phyloP scores from a whole-genome alignment of 1,140 invertebrate genomes.

The Holotrichia oblita region DNA sequence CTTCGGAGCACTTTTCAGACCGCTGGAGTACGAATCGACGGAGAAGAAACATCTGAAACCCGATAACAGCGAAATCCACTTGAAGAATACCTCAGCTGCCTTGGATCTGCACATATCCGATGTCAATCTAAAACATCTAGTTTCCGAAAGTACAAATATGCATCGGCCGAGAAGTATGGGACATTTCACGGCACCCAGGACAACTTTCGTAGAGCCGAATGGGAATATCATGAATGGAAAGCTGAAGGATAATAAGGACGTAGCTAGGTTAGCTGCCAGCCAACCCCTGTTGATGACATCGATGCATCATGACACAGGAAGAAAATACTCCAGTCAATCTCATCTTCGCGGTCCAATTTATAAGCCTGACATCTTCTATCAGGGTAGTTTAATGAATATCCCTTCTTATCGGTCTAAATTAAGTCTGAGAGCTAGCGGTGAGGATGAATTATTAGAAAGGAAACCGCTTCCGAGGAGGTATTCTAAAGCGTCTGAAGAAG shows the following conservation, averaged over 20 bases:
- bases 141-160: conserved; percentile 47
- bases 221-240: conserved; percentile 54
- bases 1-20: conserved; percentile 85
- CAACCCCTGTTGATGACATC: conserved; percentile 68
- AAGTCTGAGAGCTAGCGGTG: conserved; percentile 60
- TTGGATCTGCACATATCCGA: conserved; percentile 57
- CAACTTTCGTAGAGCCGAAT: conserved; percentile 48
- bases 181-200: conserved; percentile 60
- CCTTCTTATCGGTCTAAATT: conserved; percentile 61
- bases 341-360: conserved; percentile 71
- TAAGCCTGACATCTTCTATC: conserved; percentile 87
- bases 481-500: conserved; percentile 37
- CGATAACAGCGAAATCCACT: conserved; percentile 48
- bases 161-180: conserved; percentile 66
- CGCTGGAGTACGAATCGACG: conserved; percentile 62
- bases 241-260: conserved; percentile 59
- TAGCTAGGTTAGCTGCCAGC: conserved; percentile 69
- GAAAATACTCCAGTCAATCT: conserved; percentile 50
- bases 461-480: conserved; percentile 52
- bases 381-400: conserved; percentile 75
- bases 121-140: conserved; percentile 47
- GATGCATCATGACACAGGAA: conserved; percentile 49
- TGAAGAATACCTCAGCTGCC: conserved; percentile 57
- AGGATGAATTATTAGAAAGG: conserved; percentile 52
- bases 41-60: conserved; percentile 48